Conservation (phyloP, 2,113 vertebrate species). For the Neolamprologus ventralis region DNA sequence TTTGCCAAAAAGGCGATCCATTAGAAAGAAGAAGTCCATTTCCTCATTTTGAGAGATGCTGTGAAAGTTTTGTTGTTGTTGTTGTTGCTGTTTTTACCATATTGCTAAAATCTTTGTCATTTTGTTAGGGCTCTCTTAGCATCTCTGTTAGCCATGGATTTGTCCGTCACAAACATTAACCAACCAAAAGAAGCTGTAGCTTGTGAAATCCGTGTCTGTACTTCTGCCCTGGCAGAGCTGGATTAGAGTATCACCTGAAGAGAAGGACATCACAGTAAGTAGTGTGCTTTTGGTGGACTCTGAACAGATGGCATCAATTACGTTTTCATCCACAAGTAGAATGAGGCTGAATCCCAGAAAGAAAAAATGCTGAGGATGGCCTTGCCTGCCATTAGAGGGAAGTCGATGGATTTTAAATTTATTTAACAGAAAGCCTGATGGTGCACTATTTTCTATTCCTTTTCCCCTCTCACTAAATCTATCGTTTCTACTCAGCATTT, state of each 20-base stretch:
- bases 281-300: background rate
- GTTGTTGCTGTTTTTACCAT: background rate
- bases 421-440: background rate
- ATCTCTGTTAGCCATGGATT: background rate
- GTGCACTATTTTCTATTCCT: background rate
- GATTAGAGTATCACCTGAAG: background rate
- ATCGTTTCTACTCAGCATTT: background rate
- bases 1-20: background rate
- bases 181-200: background rate
- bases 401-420: background rate
- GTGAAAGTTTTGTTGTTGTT: background rate
- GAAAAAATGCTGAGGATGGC: background rate
- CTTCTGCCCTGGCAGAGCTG: background rate
- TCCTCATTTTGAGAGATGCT: background rate
- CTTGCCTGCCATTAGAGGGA: background rate
- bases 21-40: background rate
- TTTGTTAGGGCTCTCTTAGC: background rate
- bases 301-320: conserved; percentile 17
- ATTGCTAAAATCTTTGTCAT: background rate
- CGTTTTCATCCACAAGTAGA: background rate
- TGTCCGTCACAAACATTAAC: background rate
- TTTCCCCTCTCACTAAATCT: background rate
- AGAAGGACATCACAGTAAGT: background rate
- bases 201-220: background rate
- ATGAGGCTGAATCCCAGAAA: background rate